A percentile compares a stretch with the other conserved stretches of the same genome.
These are phyloP conservation scores for Pheucticus melanocephalus DNA, from an alignment of 2,113 vertebrate genomes.

Conservation along the genomic window DNA sequence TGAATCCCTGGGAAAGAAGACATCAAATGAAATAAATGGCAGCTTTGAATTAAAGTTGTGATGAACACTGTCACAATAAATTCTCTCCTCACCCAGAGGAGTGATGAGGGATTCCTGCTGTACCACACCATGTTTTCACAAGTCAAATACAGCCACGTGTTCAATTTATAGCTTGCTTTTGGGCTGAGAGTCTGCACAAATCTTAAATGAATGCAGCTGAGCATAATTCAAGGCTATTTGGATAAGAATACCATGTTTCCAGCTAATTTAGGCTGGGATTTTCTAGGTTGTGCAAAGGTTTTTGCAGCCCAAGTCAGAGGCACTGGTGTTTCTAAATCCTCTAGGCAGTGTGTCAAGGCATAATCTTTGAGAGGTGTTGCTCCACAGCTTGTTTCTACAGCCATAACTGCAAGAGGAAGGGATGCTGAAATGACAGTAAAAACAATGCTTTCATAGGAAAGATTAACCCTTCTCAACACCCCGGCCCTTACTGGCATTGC, in stretches of 20 bases:
- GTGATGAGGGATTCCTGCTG: not conserved
- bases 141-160: not conserved
- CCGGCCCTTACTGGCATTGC: accelerated
- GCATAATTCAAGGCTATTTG: not conserved
- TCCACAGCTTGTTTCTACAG: not conserved
- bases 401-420: not conserved
- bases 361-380: not conserved
- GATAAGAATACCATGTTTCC: not conserved
- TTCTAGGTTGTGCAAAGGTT: not conserved
- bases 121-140: not conserved
- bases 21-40: conserved; percentile 5
- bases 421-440: not conserved
- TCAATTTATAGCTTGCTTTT: not conserved
- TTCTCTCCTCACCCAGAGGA: not conserved
- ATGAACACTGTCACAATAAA: not conserved
- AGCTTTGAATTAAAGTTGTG: not conserved
- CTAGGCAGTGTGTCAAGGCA: not conserved
- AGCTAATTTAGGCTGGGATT: not conserved
- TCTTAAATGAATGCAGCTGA: not conserved
- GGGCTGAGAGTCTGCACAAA: not conserved
- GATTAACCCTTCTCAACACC: not conserved
- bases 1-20: not conserved
- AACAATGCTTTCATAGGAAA: not conserved
- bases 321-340: not conserved
- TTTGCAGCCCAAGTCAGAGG: not conserved